phyloP scores from a whole-genome alignment of 92 coral and sea anemone genomes.

The Porites lobata region DNA sequence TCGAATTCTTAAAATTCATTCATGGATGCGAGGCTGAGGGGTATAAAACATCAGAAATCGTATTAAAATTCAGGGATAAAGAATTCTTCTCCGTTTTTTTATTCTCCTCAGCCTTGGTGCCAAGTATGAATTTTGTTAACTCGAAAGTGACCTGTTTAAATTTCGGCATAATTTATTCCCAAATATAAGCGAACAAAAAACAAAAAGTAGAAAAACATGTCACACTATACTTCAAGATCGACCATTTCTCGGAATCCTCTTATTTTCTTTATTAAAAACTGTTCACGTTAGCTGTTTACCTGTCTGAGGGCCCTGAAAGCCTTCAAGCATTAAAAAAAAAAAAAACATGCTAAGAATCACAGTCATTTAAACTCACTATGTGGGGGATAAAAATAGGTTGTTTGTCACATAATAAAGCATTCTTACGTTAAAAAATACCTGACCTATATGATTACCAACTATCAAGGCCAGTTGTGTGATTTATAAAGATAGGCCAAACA shows the following conservation, averaged over 20 bases:
- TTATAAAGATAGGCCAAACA: no score
- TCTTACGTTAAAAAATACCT: not conserved
- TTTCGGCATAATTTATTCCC: no score
- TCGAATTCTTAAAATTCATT: no score
- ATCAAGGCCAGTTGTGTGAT: no score
- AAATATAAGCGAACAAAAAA: no score
- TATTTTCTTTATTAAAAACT: not conserved
- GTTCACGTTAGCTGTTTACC: not conserved
- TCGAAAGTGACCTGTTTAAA: no score
- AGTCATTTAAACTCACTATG: not conserved
- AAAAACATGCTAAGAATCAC: conserved; percentile 2
- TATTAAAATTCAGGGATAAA: no score
- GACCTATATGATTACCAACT: not conserved
- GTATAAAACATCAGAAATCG: no score
- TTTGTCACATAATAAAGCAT: conserved; percentile 10
- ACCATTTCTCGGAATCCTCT: not conserved
- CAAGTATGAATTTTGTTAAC: no score
- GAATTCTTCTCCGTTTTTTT: no score
- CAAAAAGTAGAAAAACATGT: not conserved
- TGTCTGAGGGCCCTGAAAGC: not conserved
- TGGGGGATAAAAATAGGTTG: not conserved
- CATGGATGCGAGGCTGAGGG: no score
- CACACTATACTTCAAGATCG: not conserved
- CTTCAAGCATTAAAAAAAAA: not conserved
- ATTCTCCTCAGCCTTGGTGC: no score